Percentiles rank a stretch among this genome's conserved stretches.
phyloP scores from a whole-genome alignment of 2,888 invertebrate genomes.

The Phorcus lineatus region DNA sequence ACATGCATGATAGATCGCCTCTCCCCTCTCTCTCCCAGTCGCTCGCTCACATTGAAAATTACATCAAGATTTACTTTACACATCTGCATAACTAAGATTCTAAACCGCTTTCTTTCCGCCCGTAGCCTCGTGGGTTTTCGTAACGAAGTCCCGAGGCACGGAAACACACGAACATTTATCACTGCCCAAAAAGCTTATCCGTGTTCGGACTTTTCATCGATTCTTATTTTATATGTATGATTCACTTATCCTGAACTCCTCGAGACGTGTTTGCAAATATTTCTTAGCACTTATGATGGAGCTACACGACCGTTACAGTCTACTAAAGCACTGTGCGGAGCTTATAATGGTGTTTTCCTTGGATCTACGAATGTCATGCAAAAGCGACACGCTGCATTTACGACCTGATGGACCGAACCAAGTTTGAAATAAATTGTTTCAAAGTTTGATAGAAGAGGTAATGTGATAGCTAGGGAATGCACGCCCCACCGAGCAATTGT shows the following conservation, averaged over 20 bases:
- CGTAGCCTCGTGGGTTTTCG: background rate
- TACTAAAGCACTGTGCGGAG: no score
- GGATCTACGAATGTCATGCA: no score
- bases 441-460: no score
- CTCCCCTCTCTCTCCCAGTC: background rate
- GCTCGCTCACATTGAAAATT: slow-evolving; percentile 11
- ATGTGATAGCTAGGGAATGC: no score
- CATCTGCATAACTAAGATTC: slow-evolving; percentile 2
- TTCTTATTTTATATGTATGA: background rate
- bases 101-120: background rate
- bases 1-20: background rate
- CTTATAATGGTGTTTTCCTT: no score
- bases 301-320: no score
- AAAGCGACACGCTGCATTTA: no score
- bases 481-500: no score
- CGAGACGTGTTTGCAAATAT: no score
- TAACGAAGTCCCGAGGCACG: background rate
- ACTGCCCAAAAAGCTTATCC: background rate
- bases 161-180: background rate
- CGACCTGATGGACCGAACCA: no score
- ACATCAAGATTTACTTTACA: background rate
- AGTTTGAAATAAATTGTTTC: no score
- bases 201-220: background rate
- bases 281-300: no score
- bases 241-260: background rate